Conservation (phyloP, 2,797 vertebrate species). For the Ctenochaetus hawaiiensis region DNA sequence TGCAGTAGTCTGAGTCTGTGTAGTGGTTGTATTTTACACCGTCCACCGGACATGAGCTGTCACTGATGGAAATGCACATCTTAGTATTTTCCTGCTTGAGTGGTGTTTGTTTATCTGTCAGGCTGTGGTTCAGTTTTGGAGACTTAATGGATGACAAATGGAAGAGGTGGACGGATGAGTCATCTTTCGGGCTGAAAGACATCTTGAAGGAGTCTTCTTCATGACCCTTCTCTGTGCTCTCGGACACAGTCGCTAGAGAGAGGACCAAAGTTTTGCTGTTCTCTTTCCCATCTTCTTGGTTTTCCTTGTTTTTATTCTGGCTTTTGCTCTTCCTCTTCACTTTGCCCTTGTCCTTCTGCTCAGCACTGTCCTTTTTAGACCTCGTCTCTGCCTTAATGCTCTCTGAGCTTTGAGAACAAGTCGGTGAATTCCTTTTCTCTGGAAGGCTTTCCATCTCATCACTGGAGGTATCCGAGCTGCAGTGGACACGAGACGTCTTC, state of each 20-base stretch:
- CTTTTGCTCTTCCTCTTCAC: constrained; percentile 97
- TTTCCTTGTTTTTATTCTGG: constrained; percentile 99
- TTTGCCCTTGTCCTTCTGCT: constrained; percentile 96
- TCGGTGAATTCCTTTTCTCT: constrained; percentile 89
- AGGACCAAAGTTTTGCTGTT: constrained; percentile 91
- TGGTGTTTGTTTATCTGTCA: constrained; percentile 93
- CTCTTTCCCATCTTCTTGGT: constrained; percentile 96
- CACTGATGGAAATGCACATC: constrained; percentile 91
- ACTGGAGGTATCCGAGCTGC: constrained; percentile 96
- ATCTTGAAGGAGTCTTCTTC: constrained; percentile 97
- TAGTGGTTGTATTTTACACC: constrained; percentile 91
- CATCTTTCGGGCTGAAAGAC: constrained; percentile 96
- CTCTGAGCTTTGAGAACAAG: constrained; percentile 88
- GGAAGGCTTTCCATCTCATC: constrained; percentile 92
- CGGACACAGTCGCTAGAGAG: constrained; percentile 85
- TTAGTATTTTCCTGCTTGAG: constrained; percentile 96
- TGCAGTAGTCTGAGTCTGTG: constrained; percentile 91
- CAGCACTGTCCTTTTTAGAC: constrained; percentile 90
- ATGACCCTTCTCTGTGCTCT: constrained; percentile 90
- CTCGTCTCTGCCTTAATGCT: constrained; percentile 87
- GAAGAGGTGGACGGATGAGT: constrained; percentile 95
- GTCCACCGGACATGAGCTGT: constrained; percentile 89
- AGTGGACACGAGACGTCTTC: constrained; percentile 90
- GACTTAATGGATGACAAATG: constrained; percentile 95
- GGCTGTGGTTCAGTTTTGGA: constrained; percentile 92